Evolutionary conservation across 1,140 invertebrate genomes (phyloP).

Genomic region (Yoshiicerus persimilis): DNA sequence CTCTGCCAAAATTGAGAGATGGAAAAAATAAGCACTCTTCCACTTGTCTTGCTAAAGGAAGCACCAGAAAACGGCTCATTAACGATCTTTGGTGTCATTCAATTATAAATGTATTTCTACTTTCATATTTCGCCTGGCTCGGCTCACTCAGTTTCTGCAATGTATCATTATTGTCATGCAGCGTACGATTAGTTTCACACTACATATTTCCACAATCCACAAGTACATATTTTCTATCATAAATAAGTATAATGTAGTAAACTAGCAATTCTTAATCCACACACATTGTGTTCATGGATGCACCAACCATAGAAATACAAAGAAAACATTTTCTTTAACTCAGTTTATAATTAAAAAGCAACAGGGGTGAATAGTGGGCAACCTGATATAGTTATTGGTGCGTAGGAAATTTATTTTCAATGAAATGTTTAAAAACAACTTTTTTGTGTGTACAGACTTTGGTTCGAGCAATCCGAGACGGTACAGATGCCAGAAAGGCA

Average conservation of each 20-base stretch:
- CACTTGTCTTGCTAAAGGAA: background rate
- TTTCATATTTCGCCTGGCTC: background rate
- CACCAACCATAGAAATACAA: too few species aligned
- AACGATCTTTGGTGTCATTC: background rate
- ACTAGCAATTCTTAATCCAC: too few species aligned
- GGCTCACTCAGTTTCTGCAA: background rate
- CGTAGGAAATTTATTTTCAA: background rate
- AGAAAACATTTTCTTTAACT: too few species aligned
- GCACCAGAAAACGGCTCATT: background rate
- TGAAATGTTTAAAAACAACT: background rate
- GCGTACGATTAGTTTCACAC: background rate
- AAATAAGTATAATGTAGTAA: too few species aligned
- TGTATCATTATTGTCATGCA: background rate
- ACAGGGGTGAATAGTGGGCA: too few species aligned
- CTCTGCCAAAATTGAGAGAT: background rate
- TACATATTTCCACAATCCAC: background rate
- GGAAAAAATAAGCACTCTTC: background rate
- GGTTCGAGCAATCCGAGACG: constrained; percentile 47
- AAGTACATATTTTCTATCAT: too few species aligned
- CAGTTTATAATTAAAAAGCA: too few species aligned
- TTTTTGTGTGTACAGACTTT: constrained; percentile 38
- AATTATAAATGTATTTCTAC: background rate
- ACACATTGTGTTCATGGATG: too few species aligned
- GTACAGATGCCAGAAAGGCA: constrained; percentile 34
- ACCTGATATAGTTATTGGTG: too few species aligned